Conservation (phyloP, 2,888 invertebrate genomes). For the Tuta absoluta region DNA sequence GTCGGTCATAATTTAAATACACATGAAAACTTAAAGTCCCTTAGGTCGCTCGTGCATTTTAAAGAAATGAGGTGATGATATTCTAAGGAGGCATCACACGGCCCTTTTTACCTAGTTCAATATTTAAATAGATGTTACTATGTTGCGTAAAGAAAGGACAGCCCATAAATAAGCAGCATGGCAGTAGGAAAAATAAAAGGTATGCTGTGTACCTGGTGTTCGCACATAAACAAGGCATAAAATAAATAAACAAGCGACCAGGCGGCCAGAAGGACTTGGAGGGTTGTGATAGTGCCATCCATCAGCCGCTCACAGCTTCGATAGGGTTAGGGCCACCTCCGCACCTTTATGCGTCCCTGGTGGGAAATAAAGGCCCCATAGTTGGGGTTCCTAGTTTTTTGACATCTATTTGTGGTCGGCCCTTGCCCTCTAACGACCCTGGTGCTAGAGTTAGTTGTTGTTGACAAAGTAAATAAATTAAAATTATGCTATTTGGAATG, state of each 20-base stretch:
- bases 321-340: slow-evolving; percentile 79
- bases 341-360: slow-evolving; percentile 79
- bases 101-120: slow-evolving; percentile 32
- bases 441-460: slow-evolving; percentile 38
- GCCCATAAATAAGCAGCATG: slow-evolving; percentile 24
- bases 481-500: no score
- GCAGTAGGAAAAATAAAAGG: slow-evolving; percentile 39
- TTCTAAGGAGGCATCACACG: slow-evolving; percentile 26
- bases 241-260: slow-evolving; percentile 73
- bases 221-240: slow-evolving; percentile 75
- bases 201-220: slow-evolving; percentile 46
- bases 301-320: slow-evolving; percentile 78
- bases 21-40: no score
- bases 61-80: no score
- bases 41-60: no score
- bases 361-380: slow-evolving; percentile 73
- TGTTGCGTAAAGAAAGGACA: slow-evolving; percentile 21
- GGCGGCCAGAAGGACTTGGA: slow-evolving; percentile 66
- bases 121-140: slow-evolving; percentile 22
- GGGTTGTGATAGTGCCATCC: slow-evolving; percentile 76
- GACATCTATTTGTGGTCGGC: slow-evolving; percentile 80
- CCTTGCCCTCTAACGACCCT: slow-evolving; percentile 69
- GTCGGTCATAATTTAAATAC: no score
- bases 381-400: slow-evolving; percentile 75
- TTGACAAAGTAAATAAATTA: slow-evolving; percentile 11